A percentile compares a stretch with the other conserved stretches of the same genome.
phyloP scores from a whole-genome alignment of 2,113 vertebrate genomes.

The Gadus chalcogrammus region DNA sequence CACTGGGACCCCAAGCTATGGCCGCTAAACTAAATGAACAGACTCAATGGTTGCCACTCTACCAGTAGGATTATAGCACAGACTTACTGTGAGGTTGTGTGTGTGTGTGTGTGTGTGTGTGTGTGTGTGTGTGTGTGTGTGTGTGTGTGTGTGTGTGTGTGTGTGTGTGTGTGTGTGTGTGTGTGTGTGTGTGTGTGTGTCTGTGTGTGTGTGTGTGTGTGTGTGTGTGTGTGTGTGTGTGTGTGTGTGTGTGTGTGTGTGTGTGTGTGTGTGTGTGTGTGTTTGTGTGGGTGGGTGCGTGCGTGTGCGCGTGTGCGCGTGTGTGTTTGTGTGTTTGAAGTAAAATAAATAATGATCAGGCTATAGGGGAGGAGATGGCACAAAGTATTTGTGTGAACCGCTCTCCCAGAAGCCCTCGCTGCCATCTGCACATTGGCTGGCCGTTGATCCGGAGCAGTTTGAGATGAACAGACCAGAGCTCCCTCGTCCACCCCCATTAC shows the following conservation, averaged over 20 bases:
- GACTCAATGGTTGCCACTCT: slow-evolving; percentile 37
- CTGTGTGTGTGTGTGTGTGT: neutral
- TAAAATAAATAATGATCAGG: neutral
- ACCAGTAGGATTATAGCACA: slow-evolving; percentile 32
- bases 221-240: slow-evolving; percentile 3
- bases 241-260: neutral
- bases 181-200: slow-evolving; percentile 8
- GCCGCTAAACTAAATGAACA: slow-evolving; percentile 36
- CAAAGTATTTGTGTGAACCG: neutral
- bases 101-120: slow-evolving; percentile 9
- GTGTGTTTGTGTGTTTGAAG: neutral
- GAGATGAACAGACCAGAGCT: too few species aligned
- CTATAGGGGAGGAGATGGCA: neutral
- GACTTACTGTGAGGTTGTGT: slow-evolving; percentile 8
- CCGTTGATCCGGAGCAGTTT: too few species aligned
- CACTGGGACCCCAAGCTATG: neutral
- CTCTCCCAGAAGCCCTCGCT: too few species aligned
- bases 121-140: neutral
- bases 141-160: slow-evolving; percentile 5
- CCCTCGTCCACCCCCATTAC: too few species aligned
- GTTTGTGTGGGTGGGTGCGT: neutral
- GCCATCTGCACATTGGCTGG: too few species aligned
- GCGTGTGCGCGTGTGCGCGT: too few species aligned
- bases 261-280: slow-evolving; percentile 2
- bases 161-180: neutral